Conservation (phyloP, 2,797 vertebrate genomes). For the Cyprinodon diabolis region DNA sequence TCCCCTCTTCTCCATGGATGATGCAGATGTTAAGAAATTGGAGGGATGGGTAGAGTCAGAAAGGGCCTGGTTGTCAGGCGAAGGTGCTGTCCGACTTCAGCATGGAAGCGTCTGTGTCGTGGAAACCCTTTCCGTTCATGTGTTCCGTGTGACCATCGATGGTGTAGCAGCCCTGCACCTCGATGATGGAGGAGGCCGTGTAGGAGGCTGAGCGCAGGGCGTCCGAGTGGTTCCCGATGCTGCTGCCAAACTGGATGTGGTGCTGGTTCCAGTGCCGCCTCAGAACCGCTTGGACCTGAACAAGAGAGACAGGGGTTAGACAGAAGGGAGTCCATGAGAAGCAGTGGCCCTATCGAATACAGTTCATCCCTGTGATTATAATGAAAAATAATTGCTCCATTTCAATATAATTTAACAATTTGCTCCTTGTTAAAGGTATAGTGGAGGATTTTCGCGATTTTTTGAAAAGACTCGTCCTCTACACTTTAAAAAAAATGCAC, state of each 20-base stretch:
- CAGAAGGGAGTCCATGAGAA: neutral
- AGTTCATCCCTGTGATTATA: too few species aligned
- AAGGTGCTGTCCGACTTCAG: conserved; percentile 86
- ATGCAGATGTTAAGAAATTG: conserved; percentile 22
- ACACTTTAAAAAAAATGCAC: too few species aligned
- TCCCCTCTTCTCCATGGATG: conserved; percentile 9
- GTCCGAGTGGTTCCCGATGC: conserved; percentile 88
- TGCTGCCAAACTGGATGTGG: conserved; percentile 91
- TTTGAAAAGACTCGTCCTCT: too few species aligned
- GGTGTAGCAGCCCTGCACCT: conserved; percentile 86
- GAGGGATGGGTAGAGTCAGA: neutral
- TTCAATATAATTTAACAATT: too few species aligned
- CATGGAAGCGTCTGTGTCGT: conserved; percentile 80
- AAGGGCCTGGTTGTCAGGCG: conserved; percentile 72
- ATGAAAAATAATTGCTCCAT: too few species aligned
- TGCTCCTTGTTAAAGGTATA: too few species aligned
- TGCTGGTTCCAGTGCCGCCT: conserved; percentile 96
- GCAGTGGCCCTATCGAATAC: too few species aligned
- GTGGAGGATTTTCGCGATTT: too few species aligned
- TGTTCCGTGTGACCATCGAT: conserved; percentile 86
- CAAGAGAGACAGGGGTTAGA: conserved; percentile 14
- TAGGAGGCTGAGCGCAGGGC: conserved; percentile 86
- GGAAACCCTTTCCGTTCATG: conserved; percentile 89
- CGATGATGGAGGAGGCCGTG: conserved; percentile 85
- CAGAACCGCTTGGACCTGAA: conserved; percentile 91